Conservation (phyloP, 2,113 vertebrate species). For the Emberiza fucata region DNA sequence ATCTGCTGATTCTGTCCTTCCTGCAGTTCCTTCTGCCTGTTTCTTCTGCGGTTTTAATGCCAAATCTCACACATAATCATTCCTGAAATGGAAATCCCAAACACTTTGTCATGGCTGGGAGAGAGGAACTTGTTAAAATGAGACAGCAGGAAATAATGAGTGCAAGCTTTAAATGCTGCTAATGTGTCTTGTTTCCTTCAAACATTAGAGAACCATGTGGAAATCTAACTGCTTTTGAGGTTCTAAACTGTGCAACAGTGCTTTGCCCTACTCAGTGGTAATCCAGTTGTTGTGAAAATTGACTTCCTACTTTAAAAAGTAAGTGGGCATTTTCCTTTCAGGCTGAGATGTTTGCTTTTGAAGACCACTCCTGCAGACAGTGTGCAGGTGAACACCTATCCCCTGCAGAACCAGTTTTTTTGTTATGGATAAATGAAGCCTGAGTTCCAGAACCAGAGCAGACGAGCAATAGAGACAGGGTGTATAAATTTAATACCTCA, state of each 20-base stretch:
- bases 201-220: not conserved
- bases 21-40: slow-evolving; percentile 28
- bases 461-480: not conserved
- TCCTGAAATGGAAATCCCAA: not conserved
- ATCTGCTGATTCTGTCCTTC: not conserved
- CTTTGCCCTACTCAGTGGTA: not conserved
- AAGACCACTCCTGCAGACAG: not conserved
- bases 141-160: not conserved
- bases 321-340: not conserved
- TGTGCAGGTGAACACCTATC: not conserved
- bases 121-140: not conserved
- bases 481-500: not conserved
- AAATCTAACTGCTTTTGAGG: not conserved
- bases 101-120: not conserved
- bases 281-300: not conserved
- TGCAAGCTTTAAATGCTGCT: not conserved
- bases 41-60: not conserved
- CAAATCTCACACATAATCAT: not conserved
- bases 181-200: not conserved
- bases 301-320: not conserved
- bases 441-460: not conserved
- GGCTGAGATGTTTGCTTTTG: not conserved
- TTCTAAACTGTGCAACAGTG: not conserved
- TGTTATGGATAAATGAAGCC: not conserved
- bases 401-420: not conserved